Evolutionary conservation across 2,797 vertebrate species (phyloP), one percentile per base, ranked within the genome.

Genomic region (Meriones psammophilus): DNA sequence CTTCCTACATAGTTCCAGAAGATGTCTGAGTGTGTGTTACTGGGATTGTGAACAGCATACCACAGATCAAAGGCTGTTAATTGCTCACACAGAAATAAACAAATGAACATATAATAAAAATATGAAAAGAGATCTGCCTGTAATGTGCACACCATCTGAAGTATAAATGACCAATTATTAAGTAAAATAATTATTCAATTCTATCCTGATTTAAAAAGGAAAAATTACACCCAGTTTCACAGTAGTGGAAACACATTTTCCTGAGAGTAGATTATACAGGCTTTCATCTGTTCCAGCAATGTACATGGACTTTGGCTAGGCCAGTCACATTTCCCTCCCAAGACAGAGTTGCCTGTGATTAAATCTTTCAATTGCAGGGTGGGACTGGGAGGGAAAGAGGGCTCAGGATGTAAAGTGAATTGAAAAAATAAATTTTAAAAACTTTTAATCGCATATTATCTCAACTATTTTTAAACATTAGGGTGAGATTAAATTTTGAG

Each of bases 381-480:
- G 50, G 50, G 50, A 50, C 50, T 50, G 50, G 50, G 50, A 50
- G 50, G 50, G 50, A 10, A 50, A 50, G 46, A 10, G 50, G 50
- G 50, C 50, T 50, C 8, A 50, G 50, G 50, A 50, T 50, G 50
- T 50, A 50, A 50, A 50, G 50, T 50, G 50, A 50, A 50, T 8
- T 50, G 10, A 50, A 50, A 50, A 50, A 50, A 50, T 10, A 50
- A 50, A 50, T 8, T 24, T 71, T 95, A 36, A 78, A 86, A 92
- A 68, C 12, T 28, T 92, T 88, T 91, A 88, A 94, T 88, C 9
- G 22, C 64, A 60, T 77, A 87, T 81, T 83, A 89, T 94, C 64
- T 89, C 60, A 80, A 50, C 24, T 89, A 50, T 93, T 84, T 89
- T 86, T 91, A 74, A 95, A 95, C 36, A 60, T 60, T 89, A 42